Percentiles rank a stretch among this genome's conserved stretches.
Conservation (phyloP, 2,113 vertebrate species). For the Rhinogobius similis region DNA sequence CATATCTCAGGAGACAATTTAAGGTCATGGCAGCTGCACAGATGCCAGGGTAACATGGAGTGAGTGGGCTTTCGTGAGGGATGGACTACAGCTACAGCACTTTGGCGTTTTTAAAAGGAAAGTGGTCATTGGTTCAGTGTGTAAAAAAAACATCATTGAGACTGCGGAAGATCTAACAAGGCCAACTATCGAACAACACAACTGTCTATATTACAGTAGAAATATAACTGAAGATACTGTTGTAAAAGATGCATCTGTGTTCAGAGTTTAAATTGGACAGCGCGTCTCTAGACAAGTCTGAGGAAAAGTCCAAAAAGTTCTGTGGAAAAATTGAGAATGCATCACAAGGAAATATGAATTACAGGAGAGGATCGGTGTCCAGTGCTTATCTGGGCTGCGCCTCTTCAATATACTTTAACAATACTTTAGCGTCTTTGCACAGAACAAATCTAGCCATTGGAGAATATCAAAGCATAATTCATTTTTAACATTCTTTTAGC, state of each 20-base stretch:
- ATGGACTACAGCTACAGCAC: constrained; percentile 12
- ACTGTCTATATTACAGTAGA: background rate
- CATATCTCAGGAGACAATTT: constrained; percentile 47
- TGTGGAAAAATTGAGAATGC: background rate
- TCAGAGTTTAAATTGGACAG: background rate
- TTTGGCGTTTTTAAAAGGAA: background rate
- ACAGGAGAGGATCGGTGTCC: background rate
- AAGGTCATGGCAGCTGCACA: constrained; percentile 44
- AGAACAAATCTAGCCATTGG: background rate
- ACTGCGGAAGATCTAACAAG: background rate
- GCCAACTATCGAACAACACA: background rate
- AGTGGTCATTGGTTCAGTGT: background rate
- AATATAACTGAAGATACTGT: background rate
- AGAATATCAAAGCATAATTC: background rate
- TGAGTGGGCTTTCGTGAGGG: background rate
- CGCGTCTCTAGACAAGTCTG: background rate
- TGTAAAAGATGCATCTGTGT: constrained; percentile 1
- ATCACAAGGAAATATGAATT: constrained; percentile 7
- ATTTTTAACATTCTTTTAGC: background rate
- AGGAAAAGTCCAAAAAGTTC: background rate
- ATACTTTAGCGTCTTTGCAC: background rate
- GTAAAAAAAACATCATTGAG: background rate
- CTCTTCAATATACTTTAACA: background rate
- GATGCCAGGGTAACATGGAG: constrained; percentile 10
- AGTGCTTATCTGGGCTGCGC: background rate